phyloP scores from a whole-genome alignment of 2,888 invertebrate genomes.

The Imbricaverruca yamaguchii region DNA sequence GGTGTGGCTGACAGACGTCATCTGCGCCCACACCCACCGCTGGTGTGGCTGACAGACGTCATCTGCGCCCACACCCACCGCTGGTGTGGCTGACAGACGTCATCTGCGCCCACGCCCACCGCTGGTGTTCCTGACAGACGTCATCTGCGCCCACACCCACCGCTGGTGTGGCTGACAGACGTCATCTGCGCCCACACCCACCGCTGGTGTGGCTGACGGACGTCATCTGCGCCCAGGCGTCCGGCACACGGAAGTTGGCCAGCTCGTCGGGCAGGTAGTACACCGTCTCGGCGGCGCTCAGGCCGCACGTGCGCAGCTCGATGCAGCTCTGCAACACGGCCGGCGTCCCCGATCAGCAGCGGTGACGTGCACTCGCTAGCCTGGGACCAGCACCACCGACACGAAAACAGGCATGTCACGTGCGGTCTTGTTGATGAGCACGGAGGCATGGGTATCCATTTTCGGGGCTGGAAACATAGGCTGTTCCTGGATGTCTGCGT shows the following conservation, averaged over 20 bases:
- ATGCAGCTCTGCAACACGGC: not conserved
- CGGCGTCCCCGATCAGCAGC: too few relatives aligned
- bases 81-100: not conserved
- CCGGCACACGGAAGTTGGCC: slow-evolving; percentile 1
- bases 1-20: not conserved
- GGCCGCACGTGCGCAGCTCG: not conserved
- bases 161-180: not conserved
- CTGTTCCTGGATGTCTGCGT: too few relatives aligned
- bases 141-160: not conserved
- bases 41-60: not conserved
- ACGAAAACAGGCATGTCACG: too few relatives aligned
- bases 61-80: not conserved
- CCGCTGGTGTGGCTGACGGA: not conserved
- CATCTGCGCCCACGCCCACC: not conserved
- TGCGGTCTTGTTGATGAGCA: too few relatives aligned
- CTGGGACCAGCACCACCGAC: too few relatives aligned
- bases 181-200: not conserved
- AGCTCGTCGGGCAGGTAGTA: slow-evolving; percentile 13
- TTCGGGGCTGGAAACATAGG: too few relatives aligned
- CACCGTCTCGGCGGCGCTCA: not conserved
- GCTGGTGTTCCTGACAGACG: not conserved
- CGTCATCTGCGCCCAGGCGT: not conserved
- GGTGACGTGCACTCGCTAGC: too few relatives aligned
- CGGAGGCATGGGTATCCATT: too few relatives aligned
- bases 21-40: not conserved